Evolutionary conservation across 1,140 invertebrate species (phyloP).

Genomic region (Pteromalus puparum): DNA sequence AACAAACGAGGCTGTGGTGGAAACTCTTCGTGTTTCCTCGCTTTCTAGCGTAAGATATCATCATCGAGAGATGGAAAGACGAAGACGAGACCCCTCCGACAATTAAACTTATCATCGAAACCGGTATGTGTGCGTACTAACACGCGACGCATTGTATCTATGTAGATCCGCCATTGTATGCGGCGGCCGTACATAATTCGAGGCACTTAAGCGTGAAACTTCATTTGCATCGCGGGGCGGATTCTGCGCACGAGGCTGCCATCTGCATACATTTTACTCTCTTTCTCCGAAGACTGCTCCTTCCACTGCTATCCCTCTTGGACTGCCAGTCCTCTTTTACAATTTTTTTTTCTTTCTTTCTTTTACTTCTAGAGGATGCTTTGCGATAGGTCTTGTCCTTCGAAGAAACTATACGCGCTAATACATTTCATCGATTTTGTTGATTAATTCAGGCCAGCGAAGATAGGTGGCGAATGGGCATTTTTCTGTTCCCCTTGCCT

Average conservation of each 20-base stretch:
- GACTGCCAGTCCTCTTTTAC: neutral
- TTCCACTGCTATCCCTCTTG: neutral
- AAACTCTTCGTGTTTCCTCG: neutral
- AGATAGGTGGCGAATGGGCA: too few species aligned
- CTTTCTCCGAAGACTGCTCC: slow-evolving; percentile 9
- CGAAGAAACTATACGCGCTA: too few species aligned
- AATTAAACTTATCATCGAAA: slow-evolving; percentile 39
- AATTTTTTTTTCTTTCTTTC: neutral
- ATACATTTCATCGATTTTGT: too few species aligned
- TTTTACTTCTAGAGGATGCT: neutral
- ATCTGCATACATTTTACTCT: slow-evolving; percentile 31
- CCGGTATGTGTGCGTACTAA: neutral
- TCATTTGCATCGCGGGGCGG: slow-evolving; percentile 40
- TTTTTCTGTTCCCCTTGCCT: too few species aligned
- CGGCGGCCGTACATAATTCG: slow-evolving; percentile 32
- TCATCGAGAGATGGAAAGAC: neutral
- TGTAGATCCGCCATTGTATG: slow-evolving; percentile 47
- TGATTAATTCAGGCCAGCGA: too few species aligned
- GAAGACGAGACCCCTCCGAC: neutral
- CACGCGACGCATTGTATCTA: neutral
- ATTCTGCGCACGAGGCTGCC: slow-evolving; percentile 18
- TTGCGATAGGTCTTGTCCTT: neutral
- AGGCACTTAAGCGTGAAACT: slow-evolving; percentile 47
- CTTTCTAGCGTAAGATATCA: slow-evolving; percentile 8
- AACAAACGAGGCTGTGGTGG: neutral